These are phyloP conservation scores for Leucoptera coffeella DNA, from an alignment of 2,888 invertebrate species.

Conservation along the genomic window DNA sequence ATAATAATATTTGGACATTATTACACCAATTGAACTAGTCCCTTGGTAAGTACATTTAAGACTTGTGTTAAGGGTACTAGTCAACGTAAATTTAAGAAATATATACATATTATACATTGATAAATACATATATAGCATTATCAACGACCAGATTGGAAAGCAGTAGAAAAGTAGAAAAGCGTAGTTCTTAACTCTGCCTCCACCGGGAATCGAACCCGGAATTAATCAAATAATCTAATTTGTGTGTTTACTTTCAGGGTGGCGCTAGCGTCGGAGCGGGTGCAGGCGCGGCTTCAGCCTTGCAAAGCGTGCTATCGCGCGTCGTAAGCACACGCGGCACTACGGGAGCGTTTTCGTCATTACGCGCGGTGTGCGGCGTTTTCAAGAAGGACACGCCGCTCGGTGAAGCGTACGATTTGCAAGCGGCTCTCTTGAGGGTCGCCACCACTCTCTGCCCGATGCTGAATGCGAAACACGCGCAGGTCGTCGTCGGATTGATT, in stretches of 20 bases:
- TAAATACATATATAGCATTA: too few relatives aligned
- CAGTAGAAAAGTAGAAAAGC: too few relatives aligned
- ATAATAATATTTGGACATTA: too few relatives aligned
- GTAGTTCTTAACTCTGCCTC: too few relatives aligned
- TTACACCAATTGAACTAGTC: too few relatives aligned
- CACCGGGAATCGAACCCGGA: too few relatives aligned
- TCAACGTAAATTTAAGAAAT: too few relatives aligned
- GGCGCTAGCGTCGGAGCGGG: conserved; percentile 30
- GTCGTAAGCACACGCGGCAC: conserved; percentile 27
- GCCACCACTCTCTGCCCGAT: conserved; percentile 64
- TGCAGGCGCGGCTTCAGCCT: conserved; percentile 26
- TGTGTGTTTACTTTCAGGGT: conserved; percentile 12
- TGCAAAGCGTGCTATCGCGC: conserved; percentile 27
- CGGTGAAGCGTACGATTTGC: conserved; percentile 20
- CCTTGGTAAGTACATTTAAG: too few relatives aligned
- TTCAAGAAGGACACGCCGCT: conserved; percentile 67
- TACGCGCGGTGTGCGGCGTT: conserved; percentile 53
- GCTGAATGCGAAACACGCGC: conserved; percentile 59
- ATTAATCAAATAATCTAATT: too few relatives aligned
- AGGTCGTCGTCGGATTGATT: conserved; percentile 64
- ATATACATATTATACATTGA: too few relatives aligned
- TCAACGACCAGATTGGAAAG: too few relatives aligned
- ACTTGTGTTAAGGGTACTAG: too few relatives aligned
- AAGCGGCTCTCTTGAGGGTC: conserved; percentile 57
- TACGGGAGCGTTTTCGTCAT: conserved; percentile 18